A percentile compares a stretch with the other conserved stretches of the same genome.
These are phyloP conservation scores for Chromobotia macracanthus DNA, from an alignment of 2,797 vertebrate genomes.

Conservation along the genomic window DNA sequence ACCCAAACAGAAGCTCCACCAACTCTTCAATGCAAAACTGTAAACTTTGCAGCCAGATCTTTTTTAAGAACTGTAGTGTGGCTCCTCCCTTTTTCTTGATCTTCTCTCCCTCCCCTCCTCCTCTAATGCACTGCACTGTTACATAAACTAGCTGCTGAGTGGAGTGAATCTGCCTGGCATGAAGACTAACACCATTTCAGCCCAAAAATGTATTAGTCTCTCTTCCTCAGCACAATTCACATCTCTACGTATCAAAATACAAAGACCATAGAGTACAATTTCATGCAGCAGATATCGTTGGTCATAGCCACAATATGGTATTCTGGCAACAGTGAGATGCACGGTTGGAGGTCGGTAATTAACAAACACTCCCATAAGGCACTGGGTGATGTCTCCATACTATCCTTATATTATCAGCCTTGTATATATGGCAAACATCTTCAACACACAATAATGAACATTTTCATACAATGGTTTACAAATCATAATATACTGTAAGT, in stretches of 20 bases:
- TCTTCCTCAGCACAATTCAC: conserved; percentile 3
- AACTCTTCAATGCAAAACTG: conserved; percentile 36
- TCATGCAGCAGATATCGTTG: background rate
- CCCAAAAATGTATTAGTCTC: conserved; percentile 36
- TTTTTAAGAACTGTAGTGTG: background rate
- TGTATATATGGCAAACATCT: background rate
- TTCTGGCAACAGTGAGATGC: background rate
- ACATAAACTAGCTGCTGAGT: conserved; percentile 50
- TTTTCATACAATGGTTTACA: background rate
- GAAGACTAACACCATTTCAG: conserved; percentile 46
- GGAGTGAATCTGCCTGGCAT: conserved; percentile 34
- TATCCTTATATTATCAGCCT: background rate
- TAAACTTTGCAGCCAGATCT: conserved; percentile 16
- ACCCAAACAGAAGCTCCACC: background rate
- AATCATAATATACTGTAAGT: background rate
- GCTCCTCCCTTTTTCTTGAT: conserved; percentile 27
- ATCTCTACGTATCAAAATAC: conserved; percentile 18
- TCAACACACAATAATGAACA: background rate
- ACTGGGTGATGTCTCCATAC: background rate
- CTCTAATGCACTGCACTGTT: conserved; percentile 46
- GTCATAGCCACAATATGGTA: conserved; percentile 12
- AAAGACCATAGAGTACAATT: background rate
- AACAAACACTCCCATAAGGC: background rate
- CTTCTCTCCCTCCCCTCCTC: conserved; percentile 5
- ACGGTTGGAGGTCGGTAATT: background rate